Percentiles rank a stretch among this genome's conserved stretches.
phyloP scores from a whole-genome alignment of 2,888 invertebrate genomes.

The Daptonema setosum region DNA sequence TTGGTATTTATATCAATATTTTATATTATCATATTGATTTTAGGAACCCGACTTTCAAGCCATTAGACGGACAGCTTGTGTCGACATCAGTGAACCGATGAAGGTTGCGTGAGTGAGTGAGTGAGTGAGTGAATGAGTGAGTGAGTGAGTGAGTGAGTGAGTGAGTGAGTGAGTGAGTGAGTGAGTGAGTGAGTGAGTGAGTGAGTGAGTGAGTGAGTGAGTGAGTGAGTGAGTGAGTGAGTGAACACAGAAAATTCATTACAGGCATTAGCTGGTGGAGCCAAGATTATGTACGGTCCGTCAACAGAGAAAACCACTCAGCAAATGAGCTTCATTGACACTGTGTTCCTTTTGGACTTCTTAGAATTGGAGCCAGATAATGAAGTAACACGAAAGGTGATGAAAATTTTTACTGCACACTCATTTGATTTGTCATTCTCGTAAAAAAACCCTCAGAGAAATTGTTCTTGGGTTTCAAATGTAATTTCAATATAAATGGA shows the following conservation, averaged over 20 bases:
- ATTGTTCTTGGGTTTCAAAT: background rate
- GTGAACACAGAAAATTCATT: no score
- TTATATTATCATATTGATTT: no score
- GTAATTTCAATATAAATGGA: background rate
- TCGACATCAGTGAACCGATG: conserved; percentile 9
- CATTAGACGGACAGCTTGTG: conserved; percentile 21
- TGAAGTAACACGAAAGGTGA: background rate
- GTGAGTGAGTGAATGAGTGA: no score
- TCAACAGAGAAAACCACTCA: background rate
- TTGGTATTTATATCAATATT: no score
- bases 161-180: no score
- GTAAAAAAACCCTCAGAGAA: no score
- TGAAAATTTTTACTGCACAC: background rate
- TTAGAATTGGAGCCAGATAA: background rate
- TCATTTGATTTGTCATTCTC: no score
- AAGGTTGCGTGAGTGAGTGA: no score
- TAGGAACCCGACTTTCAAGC: conserved; percentile 18
- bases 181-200: no score
- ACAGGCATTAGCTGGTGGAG: background rate
- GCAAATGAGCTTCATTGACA: background rate
- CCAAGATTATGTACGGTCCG: background rate
- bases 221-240: no score
- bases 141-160: no score
- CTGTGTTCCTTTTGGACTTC: background rate
- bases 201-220: no score